Evolutionary conservation across 2,113 vertebrate species (phyloP), one percentile per base, ranked within the genome.

Genomic region (Sorex araneus): DNA sequence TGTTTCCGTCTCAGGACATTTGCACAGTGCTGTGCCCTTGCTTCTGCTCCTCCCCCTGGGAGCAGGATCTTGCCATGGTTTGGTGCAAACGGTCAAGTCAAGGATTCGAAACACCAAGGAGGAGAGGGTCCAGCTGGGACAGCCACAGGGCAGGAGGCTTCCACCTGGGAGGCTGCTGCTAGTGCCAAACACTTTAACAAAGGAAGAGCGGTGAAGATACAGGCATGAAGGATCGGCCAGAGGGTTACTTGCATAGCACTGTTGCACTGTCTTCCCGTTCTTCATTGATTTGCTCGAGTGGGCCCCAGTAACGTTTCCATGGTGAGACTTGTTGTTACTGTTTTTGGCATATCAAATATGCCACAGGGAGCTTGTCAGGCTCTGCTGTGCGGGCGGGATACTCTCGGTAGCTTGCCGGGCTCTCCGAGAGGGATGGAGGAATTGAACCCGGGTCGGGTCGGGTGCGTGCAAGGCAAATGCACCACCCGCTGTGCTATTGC

Each of bases 41-140:
- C 30, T 89, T 27, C 34, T 45, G 28, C 32, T 71, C 23, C 71
- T 86, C 86, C 1, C n/a, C 57, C 40, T 89, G 67, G 90, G 92
- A 82, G 64, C 71, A 70, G 28, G 85, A 63, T n/a, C 47, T 11
- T 11, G 1, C n/a, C 27, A 30, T 84, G 86, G 80, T 89, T 40
- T 19, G 47, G 73, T 91, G 6, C 10, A 50, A 89, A 87, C 15
- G 43, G 63, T 89, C 43, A 54, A 76, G 25, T 84, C 64, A 90
- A 94, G 43, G 32, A 57, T 73, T 67, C 50, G 18, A 87, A 36
- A 27, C 67, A 0, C 57, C 30, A 70, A 32, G 64, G 34, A 34
- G 13, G 47, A 45, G 2, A 73, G 34, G 23, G 13, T 79, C 25
- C 18, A 89, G 30, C n/a, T 25, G 18, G 34, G 28, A n/a, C 19